Evolutionary conservation across 2,888 invertebrate genomes (phyloP).

Genomic region (Drosophila glabriapex): DNA sequence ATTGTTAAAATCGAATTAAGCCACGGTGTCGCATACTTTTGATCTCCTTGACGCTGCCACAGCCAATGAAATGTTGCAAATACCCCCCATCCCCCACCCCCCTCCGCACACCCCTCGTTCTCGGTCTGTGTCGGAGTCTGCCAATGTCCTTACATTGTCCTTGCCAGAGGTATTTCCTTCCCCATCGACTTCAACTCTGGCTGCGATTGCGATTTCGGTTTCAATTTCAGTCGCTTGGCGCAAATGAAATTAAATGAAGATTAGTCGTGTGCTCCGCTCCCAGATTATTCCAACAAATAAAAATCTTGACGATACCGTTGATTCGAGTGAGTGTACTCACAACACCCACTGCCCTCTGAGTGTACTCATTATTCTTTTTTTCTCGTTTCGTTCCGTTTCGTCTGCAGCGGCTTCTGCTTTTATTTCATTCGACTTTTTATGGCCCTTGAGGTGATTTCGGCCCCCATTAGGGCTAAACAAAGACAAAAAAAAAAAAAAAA

Average conservation of each 20-base stretch:
- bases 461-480: conserved; percentile 35
- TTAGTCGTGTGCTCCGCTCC: conserved; percentile 78
- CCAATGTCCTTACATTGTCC: conserved; percentile 79
- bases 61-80: conserved; percentile 80
- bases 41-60: conserved; percentile 72
- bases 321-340: conserved; percentile 27
- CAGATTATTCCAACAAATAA: conserved; percentile 82
- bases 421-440: conserved; percentile 77
- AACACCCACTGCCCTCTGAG: conserved; percentile 28
- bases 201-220: conserved; percentile 62
- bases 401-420: conserved; percentile 65
- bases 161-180: conserved; percentile 58
- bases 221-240: conserved; percentile 72
- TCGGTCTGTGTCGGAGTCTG: conserved; percentile 11
- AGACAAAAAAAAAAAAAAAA: not conserved
- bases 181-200: conserved; percentile 2
- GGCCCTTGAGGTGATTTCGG: conserved; percentile 78
- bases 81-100: not conserved
- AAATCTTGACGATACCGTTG: conserved; percentile 66
- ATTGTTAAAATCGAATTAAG: conserved; percentile 82
- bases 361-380: conserved; percentile 67
- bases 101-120: not conserved
- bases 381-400: conserved; percentile 50
- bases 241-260: conserved; percentile 84
- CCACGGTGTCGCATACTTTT: conserved; percentile 81